Evolutionary conservation across 2,113 vertebrate genomes (phyloP).

Genomic region (Apus apus): DNA sequence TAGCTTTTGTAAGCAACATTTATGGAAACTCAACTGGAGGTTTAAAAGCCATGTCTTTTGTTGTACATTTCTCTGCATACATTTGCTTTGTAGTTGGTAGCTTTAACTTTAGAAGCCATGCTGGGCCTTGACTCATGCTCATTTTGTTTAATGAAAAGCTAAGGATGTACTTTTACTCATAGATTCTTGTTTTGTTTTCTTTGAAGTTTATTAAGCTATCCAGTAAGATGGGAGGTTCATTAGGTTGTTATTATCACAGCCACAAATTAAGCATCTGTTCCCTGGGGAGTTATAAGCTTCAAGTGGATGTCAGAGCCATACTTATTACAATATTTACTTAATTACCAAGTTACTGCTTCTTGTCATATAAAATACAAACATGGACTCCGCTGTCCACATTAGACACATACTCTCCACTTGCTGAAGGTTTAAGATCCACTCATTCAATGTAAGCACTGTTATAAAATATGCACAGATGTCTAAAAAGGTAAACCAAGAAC

Average conservation of each 20-base stretch:
- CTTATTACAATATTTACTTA: conserved; percentile 92
- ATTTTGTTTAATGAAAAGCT: conserved; percentile 87
- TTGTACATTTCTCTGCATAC: conserved; percentile 98
- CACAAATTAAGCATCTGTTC: conserved; percentile 89
- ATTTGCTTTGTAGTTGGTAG: conserved; percentile 89
- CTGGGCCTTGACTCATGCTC: conserved; percentile 87
- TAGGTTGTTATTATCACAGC: conserved; percentile 90
- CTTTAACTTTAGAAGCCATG: conserved; percentile 89
- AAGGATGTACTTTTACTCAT: conserved; percentile 89
- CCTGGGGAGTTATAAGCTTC: conserved; percentile 86
- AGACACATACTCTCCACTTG: neutral
- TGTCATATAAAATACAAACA: conserved; percentile 63
- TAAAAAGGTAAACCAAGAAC: neutral
- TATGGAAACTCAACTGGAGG: conserved; percentile 92
- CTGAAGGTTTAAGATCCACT: neutral
- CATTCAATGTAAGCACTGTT: neutral
- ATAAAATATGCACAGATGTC: neutral
- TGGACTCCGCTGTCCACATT: conserved; percentile 6
- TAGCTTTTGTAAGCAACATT: conserved; percentile 91
- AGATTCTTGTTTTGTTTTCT: conserved; percentile 86
- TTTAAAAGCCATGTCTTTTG: conserved; percentile 96
- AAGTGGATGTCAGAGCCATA: conserved; percentile 79
- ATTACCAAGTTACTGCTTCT: conserved; percentile 74
- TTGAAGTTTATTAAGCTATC: conserved; percentile 91
- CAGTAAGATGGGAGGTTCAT: conserved; percentile 85